A percentile compares a stretch with the other conserved stretches of the same genome.
Evolutionary conservation across 2,797 vertebrate genomes (phyloP).

Genomic region (Hyperoplus immaculatus): DNA sequence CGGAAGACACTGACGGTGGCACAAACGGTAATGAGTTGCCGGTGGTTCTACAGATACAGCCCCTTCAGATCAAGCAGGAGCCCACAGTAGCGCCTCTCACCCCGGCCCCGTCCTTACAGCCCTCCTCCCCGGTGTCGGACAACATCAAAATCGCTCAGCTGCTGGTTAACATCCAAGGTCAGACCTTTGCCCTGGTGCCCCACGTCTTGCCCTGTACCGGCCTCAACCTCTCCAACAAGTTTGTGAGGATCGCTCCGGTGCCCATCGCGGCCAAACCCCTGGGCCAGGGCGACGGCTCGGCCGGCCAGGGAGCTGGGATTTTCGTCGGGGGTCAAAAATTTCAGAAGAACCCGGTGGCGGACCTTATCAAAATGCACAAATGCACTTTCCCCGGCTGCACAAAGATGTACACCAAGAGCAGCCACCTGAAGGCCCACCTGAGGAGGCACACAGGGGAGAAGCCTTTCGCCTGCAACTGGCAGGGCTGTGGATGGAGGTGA

Average conservation of each 20-base stretch:
- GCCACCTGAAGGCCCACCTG: slow-evolving; percentile 97
- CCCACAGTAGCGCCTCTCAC: slow-evolving; percentile 50
- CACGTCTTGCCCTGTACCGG: slow-evolving; percentile 90
- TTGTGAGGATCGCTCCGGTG: slow-evolving; percentile 95
- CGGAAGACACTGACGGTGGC: slow-evolving; percentile 57
- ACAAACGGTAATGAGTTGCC: slow-evolving; percentile 81
- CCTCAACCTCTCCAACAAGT: slow-evolving; percentile 90
- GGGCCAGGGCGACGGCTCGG: slow-evolving; percentile 79
- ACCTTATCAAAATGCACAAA: slow-evolving; percentile 99
- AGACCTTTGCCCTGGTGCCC: slow-evolving; percentile 95
- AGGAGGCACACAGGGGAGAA: slow-evolving; percentile 96
- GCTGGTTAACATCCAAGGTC: slow-evolving; percentile 96
- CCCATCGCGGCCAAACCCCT: slow-evolving; percentile 95
- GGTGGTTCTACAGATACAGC: slow-evolving; percentile 92
- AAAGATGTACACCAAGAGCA: slow-evolving; percentile 99
- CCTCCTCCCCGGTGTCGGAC: slow-evolving; percentile 79
- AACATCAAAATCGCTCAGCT: slow-evolving; percentile 94
- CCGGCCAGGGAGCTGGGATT: slow-evolving; percentile 82
- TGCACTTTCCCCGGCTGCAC: slow-evolving; percentile 95
- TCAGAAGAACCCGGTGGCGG: slow-evolving; percentile 92
- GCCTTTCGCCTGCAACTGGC: slow-evolving; percentile 97
- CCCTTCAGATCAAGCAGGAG: slow-evolving; percentile 92
- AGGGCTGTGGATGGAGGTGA: slow-evolving; percentile 97
- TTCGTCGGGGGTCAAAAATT: slow-evolving; percentile 92
- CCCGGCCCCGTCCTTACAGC: slow-evolving; percentile 76